A percentile compares a stretch with the other conserved stretches of the same genome.
Evolutionary conservation across 1,140 invertebrate species (phyloP).

Genomic region (Hylaeus volcanicus): DNA sequence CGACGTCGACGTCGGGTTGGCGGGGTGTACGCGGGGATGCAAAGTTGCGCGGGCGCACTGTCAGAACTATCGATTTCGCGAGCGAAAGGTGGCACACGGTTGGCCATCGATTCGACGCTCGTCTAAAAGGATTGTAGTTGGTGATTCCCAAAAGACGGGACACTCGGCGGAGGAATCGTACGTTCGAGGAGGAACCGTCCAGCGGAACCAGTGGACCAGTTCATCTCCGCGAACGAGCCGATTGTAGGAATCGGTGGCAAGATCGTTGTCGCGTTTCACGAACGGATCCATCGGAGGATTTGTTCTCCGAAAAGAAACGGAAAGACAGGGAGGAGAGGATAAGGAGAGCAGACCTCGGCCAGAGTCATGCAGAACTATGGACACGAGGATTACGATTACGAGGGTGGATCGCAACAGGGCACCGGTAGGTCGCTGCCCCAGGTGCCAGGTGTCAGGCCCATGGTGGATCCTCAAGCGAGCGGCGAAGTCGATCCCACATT

Average conservation of each 20-base stretch:
- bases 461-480: conserved; percentile 87
- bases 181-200: not conserved
- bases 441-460: conserved; percentile 81
- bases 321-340: not conserved
- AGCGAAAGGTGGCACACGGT: conserved; percentile 67
- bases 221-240: not conserved
- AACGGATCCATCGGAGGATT: no score
- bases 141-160: conserved; percentile 39
- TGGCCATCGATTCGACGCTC: conserved; percentile 74
- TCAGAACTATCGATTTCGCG: conserved; percentile 74
- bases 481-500: conserved; percentile 88
- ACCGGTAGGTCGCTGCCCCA: conserved; percentile 61
- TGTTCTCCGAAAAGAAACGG: not conserved
- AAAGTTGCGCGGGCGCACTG: conserved; percentile 73
- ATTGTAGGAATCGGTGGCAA: not conserved
- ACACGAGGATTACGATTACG: conserved; percentile 72
- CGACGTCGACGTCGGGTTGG: not conserved
- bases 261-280: no score
- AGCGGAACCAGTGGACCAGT: no score
- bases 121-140: conserved; percentile 48
- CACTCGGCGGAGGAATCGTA: not conserved
- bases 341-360: not conserved
- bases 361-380: conserved; percentile 74
- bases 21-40: conserved; percentile 46
- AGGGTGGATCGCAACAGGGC: conserved; percentile 26